These are phyloP conservation scores for Aphyosemion australe DNA, from an alignment of 2,113 vertebrate species.

Conservation along the genomic window DNA sequence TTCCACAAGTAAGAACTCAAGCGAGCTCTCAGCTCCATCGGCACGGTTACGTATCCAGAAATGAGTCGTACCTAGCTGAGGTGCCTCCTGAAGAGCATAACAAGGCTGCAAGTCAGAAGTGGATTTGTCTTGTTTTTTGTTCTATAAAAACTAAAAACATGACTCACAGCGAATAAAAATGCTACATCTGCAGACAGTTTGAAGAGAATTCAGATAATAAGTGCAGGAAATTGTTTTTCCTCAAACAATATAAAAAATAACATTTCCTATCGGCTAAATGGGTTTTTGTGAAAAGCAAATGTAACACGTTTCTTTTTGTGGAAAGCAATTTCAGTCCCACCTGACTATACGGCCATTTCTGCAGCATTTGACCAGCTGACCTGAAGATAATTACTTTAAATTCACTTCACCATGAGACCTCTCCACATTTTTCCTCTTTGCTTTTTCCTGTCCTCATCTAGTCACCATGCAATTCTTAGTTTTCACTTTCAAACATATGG, in stretches of 20 bases:
- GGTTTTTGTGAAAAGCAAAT: background rate
- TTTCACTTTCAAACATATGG: conserved; percentile 36
- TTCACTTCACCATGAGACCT: conserved; percentile 18
- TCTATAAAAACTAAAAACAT: background rate
- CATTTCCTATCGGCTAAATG: background rate
- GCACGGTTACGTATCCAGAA: conserved; percentile 15
- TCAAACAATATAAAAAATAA: background rate
- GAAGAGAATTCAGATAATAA: background rate
- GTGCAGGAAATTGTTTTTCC: background rate
- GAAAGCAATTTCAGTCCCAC: background rate
- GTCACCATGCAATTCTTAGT: conserved; percentile 20
- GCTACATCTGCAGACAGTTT: background rate
- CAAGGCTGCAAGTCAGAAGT: too few relatives aligned
- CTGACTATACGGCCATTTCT: background rate
- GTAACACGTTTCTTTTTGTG: background rate
- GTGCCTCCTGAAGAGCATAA: background rate
- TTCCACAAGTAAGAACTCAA: conserved; percentile 8
- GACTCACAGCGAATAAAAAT: background rate
- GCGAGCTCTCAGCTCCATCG: conserved; percentile 6
- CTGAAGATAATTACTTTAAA: conserved; percentile 12
- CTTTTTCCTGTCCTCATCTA: conserved; percentile 17
- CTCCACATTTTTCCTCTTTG: conserved; percentile 2
- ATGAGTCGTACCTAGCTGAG: conserved; percentile 3
- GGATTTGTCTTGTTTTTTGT: too few relatives aligned
- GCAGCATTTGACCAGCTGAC: conserved; percentile 12